Conservation (phyloP, 2,113 vertebrate genomes). For the Amphiprion ocellaris region DNA sequence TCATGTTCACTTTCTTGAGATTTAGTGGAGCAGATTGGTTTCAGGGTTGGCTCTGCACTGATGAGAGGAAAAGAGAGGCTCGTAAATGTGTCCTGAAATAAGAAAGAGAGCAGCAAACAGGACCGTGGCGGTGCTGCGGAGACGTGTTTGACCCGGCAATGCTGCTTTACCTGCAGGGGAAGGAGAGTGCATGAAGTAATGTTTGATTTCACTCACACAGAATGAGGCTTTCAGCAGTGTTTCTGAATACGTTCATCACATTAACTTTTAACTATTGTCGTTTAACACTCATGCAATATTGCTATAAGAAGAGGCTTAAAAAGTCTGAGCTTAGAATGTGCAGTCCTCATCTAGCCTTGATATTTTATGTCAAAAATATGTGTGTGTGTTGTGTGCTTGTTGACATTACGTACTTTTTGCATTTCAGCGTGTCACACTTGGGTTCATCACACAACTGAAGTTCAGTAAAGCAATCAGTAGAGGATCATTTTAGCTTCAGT, state of each 20-base stretch:
- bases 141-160: slow-evolving; percentile 3
- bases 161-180: neutral
- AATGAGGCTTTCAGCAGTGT: neutral
- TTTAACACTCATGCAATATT: neutral
- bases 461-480: no score
- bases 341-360: no score
- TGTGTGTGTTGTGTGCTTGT: no score
- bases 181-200: neutral
- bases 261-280: neutral
- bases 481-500: no score
- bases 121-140: neutral
- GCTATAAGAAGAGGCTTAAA: neutral
- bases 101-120: slow-evolving; percentile 37
- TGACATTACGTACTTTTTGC: no score
- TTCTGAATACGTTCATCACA: neutral
- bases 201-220: neutral
- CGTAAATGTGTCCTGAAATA: slow-evolving; percentile 34
- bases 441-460: no score
- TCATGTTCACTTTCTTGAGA: slow-evolving; percentile 47
- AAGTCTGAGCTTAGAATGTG: no score
- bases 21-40: slow-evolving; percentile 53
- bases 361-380: no score
- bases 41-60: slow-evolving; percentile 15
- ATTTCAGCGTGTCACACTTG: no score
- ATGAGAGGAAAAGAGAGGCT: slow-evolving; percentile 19